phyloP scores from a whole-genome alignment of 2,797 vertebrate species.

The Okamejei kenojei region DNA sequence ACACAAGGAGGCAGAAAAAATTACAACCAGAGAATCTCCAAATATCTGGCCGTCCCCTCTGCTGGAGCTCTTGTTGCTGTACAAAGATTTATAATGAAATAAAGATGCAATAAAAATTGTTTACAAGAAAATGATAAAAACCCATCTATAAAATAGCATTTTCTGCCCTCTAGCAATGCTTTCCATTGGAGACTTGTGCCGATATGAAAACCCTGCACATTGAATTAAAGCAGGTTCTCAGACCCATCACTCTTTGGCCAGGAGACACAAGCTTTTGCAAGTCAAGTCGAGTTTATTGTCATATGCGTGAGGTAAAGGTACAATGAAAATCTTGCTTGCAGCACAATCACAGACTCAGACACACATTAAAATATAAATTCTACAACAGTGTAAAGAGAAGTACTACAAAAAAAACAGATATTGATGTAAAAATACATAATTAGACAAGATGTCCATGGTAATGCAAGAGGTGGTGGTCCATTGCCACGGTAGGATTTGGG shows the following conservation, averaged over 20 bases:
- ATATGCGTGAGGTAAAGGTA: too few species aligned
- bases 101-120: neutral
- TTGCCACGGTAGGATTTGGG: too few species aligned
- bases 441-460: too few species aligned
- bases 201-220: neutral
- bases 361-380: too few species aligned
- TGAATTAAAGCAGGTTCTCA: neutral
- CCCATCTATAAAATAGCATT: neutral
- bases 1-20: neutral
- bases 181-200: neutral
- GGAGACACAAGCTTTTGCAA: neutral
- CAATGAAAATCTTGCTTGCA: too few species aligned
- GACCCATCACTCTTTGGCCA: neutral
- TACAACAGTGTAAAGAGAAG: too few species aligned
- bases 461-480: too few species aligned
- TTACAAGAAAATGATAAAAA: slow-evolving; percentile 18
- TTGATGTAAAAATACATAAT: too few species aligned
- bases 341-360: too few species aligned
- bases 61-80: neutral
- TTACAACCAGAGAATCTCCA: neutral
- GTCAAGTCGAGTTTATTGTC: too few species aligned
- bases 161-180: neutral
- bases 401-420: too few species aligned
- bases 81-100: neutral
- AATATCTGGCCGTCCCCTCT: neutral